phyloP scores from a whole-genome alignment of 2,113 vertebrate genomes.

The Seriola quinqueradiata region DNA sequence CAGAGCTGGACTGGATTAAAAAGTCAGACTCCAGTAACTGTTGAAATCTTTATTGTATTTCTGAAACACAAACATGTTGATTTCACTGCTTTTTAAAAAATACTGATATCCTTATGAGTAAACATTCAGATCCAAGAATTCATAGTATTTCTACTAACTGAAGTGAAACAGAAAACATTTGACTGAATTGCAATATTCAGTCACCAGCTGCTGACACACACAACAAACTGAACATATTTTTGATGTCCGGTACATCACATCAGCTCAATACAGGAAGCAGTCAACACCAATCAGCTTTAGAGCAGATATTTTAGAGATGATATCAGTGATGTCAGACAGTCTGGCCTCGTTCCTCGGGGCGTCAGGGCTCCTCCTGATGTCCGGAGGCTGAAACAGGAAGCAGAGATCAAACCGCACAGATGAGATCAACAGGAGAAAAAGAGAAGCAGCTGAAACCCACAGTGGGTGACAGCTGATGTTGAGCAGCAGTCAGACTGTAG shows the following conservation, averaged over 20 bases:
- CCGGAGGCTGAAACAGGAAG: background rate
- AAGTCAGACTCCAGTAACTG: no score
- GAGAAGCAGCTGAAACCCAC: no score
- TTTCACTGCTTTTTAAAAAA: no score
- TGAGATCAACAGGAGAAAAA: no score
- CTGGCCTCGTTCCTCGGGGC: background rate
- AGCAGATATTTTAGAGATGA: background rate
- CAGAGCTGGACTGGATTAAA: no score
- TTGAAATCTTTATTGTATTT: no score
- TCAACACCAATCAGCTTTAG: background rate
- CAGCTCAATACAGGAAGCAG: background rate
- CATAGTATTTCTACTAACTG: background rate
- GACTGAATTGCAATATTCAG: background rate
- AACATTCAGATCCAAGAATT: no score
- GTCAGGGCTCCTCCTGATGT: background rate
- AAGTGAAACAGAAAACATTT: background rate
- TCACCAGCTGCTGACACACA: background rate
- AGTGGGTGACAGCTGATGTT: no score
- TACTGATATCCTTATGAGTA: no score
- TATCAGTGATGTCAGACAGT: background rate
- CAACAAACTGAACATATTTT: background rate
- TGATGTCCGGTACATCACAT: no score
- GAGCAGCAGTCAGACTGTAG: no score
- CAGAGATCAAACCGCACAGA: background rate
- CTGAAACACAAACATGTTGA: no score